Evolutionary conservation across 1,140 invertebrate species (phyloP), one percentile per base, ranked within the genome.

Genomic region (Stenopsyche tienmushanensis): DNA sequence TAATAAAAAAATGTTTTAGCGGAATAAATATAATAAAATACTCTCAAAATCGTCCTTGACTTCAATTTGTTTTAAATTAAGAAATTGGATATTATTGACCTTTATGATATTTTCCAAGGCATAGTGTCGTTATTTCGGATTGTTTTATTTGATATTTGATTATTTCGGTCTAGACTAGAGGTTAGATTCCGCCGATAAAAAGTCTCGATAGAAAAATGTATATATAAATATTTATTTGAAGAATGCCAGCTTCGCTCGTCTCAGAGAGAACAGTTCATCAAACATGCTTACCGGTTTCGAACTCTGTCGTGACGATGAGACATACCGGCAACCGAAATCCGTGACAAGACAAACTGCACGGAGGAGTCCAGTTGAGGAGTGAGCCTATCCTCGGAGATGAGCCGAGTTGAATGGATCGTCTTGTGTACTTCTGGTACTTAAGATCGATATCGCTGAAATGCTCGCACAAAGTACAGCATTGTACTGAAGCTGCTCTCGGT

Each of bases 331-430:
- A n/a, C 54, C 26, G 29, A 60, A 60, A 60, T 60, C 57, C 57
- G 57, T 60, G 57, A 60, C 57, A 60, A 60, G 57, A 60, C 57
- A 60, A 60, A 60, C 57, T 60, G 57, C 44, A 47, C 44, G 44
- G 44, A 47, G 44, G 44, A 47, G 8, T 47, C 18, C 44, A 20
- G 44, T 47, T 18, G 44, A 47, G 44, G 17, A 15, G 44, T 13
- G 53, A 34, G 26, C 52, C 50, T 7, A 41, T 8, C 42, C 21
- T 25, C 41, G n/a, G n/a, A n/a, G n/a, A n/a, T n/a, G n/a, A n/a
- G 24, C 10, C n/a, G 34, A 57, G 34, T 29, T 64, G 62, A 64
- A 64, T 64, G 52, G 62, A 54, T 49, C 29, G 45, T 62, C 47
- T 62, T 62, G 57, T 59, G 34, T 62, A 21, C 10, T 39, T 10